Percentiles rank a stretch among this genome's conserved stretches.
phyloP scores from a whole-genome alignment of 2,113 vertebrate genomes.

The Mesocricetus auratus region DNA sequence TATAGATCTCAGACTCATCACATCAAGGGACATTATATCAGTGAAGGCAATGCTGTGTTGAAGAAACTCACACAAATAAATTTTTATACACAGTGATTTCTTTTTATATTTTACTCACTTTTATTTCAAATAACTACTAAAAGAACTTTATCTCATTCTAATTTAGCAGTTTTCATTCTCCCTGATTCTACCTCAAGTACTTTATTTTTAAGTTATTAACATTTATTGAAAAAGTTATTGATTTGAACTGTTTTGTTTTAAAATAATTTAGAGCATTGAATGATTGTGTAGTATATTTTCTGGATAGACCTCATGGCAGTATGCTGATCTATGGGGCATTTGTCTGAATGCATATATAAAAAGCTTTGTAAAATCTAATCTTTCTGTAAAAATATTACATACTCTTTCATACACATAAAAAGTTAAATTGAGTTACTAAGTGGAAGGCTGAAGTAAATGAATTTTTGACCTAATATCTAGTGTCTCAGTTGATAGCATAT shows the following conservation, averaged over 20 bases:
- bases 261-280: background rate
- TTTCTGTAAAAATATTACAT: background rate
- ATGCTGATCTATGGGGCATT: background rate
- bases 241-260: background rate
- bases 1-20: rapidly evolving
- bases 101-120: background rate
- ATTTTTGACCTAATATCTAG: background rate
- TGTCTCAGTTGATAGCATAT: background rate
- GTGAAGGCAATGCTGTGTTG: background rate
- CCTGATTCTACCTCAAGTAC: background rate
- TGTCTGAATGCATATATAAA: background rate
- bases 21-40: background rate
- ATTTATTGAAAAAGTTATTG: background rate
- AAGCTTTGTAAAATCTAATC: background rate
- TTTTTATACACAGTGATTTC: constrained; percentile 2
- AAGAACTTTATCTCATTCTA: background rate
- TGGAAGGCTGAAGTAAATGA: background rate
- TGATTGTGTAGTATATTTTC: background rate
- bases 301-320: no score
- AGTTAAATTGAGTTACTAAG: background rate
- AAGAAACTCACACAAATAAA: background rate
- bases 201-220: background rate
- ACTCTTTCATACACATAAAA: background rate
- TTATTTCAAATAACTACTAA: background rate
- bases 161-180: background rate